A percentile compares a stretch with the other conserved stretches of the same genome.
These are phyloP conservation scores for Varanus komodoensis DNA, from an alignment of 2,113 vertebrate species.

Conservation along the genomic window DNA sequence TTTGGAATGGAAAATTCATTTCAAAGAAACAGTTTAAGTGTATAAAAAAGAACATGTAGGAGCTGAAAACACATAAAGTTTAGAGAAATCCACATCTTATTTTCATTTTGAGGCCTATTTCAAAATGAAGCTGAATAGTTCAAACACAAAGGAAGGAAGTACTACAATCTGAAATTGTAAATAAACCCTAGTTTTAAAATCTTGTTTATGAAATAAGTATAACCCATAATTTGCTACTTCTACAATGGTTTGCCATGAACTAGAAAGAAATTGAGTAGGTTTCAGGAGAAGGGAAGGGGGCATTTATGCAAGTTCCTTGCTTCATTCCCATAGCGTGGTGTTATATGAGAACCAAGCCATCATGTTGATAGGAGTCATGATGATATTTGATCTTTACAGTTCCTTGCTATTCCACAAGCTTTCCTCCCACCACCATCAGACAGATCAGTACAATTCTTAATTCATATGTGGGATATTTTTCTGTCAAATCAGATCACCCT, in stretches of 20 bases:
- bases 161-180: background rate
- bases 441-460: background rate
- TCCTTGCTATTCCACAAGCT: background rate
- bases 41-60: background rate
- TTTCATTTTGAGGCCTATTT: background rate
- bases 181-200: background rate
- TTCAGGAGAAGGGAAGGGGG: background rate
- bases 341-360: background rate
- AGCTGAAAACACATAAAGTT: background rate
- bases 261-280: background rate
- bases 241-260: background rate
- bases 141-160: background rate
- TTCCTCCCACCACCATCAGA: background rate
- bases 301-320: background rate
- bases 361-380: background rate
- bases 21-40: background rate
- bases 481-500: background rate
- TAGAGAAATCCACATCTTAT: background rate
- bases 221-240: background rate
- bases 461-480: background rate
- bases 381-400: background rate
- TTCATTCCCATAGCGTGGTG: background rate
- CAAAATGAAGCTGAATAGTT: background rate
- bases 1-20: background rate
- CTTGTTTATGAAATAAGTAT: background rate